A percentile compares a stretch with the other conserved stretches of the same genome.
phyloP scores from a whole-genome alignment of 2,113 vertebrate species.

The Poeciliopsis retropinna region DNA sequence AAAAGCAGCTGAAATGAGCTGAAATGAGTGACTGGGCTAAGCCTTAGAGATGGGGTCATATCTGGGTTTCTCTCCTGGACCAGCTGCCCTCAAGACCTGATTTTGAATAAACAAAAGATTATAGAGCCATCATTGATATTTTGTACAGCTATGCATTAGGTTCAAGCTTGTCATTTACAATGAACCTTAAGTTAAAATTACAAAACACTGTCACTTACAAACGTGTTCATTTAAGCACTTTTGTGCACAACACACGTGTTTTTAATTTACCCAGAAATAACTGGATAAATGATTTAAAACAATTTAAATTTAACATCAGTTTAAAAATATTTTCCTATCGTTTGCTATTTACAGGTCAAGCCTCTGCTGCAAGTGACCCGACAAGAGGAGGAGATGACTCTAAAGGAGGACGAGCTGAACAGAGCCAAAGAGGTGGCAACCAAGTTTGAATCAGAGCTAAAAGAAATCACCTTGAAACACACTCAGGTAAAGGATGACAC shows the following conservation, averaged over 20 bases:
- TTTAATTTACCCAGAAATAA: background rate
- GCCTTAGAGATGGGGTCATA: too few species aligned
- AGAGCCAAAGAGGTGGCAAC: conserved; percentile 85
- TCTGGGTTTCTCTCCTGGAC: too few species aligned
- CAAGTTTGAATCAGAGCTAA: conserved; percentile 88
- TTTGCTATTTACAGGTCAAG: conserved; percentile 85
- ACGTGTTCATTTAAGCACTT: background rate
- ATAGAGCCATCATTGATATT: background rate
- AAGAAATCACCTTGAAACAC: conserved; percentile 89
- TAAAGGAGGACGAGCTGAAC: conserved; percentile 91
- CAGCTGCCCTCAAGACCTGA: too few species aligned
- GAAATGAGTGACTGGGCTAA: too few species aligned
- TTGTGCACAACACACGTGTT: background rate
- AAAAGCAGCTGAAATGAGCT: too few species aligned
- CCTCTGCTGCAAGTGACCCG: conserved; percentile 95
- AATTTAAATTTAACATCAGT: background rate
- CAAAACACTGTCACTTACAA: background rate
- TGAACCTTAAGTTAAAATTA: background rate
- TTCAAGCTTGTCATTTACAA: background rate
- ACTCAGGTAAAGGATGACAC: conserved; percentile 77
- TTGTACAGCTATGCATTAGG: background rate
- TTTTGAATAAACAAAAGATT: too few species aligned
- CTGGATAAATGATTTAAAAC: background rate
- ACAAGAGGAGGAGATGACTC: conserved; percentile 95
- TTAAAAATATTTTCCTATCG: background rate